phyloP scores from a whole-genome alignment of 2,113 vertebrate genomes.

The Rhea americana region DNA sequence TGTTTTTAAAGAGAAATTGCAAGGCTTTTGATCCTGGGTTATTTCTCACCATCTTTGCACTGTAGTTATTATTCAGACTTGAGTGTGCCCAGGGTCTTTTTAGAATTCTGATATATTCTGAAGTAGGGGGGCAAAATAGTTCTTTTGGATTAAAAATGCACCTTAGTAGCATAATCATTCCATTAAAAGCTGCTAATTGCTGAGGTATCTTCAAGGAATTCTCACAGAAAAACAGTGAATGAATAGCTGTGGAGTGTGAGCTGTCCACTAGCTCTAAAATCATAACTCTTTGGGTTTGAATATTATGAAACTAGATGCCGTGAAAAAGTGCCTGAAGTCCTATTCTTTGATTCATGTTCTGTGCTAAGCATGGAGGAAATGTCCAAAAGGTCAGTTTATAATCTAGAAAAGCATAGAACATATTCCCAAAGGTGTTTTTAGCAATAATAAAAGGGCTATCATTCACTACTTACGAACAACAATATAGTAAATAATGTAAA shows the following conservation, averaged over 20 bases:
- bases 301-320: not conserved
- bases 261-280: not conserved
- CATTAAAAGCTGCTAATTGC: not conserved
- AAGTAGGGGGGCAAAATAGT: not conserved
- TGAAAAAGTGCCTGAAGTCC: not conserved
- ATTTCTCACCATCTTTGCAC: not conserved
- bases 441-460: not conserved
- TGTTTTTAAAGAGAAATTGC: not conserved
- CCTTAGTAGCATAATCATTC: not conserved
- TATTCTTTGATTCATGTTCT: not conserved
- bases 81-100: not conserved
- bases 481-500: not conserved
- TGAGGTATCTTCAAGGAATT: not conserved
- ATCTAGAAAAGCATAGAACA: accelerated
- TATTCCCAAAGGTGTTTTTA: not conserved
- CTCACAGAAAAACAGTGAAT: not conserved
- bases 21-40: not conserved
- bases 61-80: not conserved
- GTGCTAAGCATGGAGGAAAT: not conserved
- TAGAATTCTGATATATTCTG: not conserved
- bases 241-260: not conserved
- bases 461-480: not conserved
- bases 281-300: not conserved
- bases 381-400: not conserved
- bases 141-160: not conserved